Percentiles rank a stretch among this genome's conserved stretches.
Evolutionary conservation across 2,113 vertebrate genomes (phyloP).

Genomic region (Dipodomys spectabilis): DNA sequence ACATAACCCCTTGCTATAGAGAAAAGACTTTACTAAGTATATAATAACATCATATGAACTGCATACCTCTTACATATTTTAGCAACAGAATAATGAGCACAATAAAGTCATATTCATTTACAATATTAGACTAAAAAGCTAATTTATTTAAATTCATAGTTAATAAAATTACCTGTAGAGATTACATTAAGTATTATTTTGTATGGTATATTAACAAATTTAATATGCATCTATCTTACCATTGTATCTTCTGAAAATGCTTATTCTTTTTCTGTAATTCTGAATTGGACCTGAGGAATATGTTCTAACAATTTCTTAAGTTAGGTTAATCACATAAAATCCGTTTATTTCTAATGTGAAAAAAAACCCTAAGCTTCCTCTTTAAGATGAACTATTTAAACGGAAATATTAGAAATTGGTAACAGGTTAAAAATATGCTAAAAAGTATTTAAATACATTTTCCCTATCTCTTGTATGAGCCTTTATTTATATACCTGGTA

Average conservation of each 20-base stretch:
- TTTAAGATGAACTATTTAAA: constrained; percentile 13
- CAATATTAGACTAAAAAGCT: neutral
- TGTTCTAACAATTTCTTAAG: neutral
- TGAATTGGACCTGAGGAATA: fast-evolving
- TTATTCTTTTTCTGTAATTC: neutral
- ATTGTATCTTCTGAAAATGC: neutral
- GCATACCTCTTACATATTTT: neutral
- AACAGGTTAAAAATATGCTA: neutral
- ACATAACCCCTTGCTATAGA: no score
- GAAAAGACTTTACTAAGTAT: neutral
- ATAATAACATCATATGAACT: neutral
- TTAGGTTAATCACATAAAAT: no score
- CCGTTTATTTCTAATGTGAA: neutral
- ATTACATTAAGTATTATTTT: no score
- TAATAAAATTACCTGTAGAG: neutral
- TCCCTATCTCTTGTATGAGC: neutral
- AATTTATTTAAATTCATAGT: neutral
- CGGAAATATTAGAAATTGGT: neutral
- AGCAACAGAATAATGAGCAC: neutral
- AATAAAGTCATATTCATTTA: neutral
- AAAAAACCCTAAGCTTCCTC: neutral
- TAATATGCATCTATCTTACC: neutral
- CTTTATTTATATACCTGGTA: neutral
- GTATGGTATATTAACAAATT: neutral
- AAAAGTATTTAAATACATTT: neutral